phyloP scores from a whole-genome alignment of 2,113 vertebrate species.

The Himantopus leucocephalus region DNA sequence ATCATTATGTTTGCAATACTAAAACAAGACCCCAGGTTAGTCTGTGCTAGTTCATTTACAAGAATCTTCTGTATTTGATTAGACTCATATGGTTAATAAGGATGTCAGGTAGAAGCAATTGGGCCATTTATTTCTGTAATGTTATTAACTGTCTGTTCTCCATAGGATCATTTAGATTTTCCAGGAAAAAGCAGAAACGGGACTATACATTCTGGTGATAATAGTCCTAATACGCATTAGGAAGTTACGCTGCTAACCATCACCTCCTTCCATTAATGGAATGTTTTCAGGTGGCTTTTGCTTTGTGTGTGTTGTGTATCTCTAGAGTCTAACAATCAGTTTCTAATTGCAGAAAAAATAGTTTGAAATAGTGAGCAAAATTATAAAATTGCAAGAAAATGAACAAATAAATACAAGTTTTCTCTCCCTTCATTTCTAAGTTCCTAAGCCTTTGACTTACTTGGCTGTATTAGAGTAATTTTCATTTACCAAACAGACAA shows the following conservation, averaged over 20 bases:
- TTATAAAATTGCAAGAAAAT: background rate
- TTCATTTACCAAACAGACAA: background rate
- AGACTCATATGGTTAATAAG: slow-evolving; percentile 60
- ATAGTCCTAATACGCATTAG: background rate
- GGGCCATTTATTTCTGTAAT: background rate
- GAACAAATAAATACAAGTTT: background rate
- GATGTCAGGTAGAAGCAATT: background rate
- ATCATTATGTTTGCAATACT: slow-evolving; percentile 70
- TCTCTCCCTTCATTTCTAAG: background rate
- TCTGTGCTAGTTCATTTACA: slow-evolving; percentile 60
- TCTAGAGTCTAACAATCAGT: background rate
- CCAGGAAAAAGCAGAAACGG: background rate
- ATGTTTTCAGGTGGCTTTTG: background rate
- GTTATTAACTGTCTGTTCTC: background rate
- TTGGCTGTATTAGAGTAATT: background rate
- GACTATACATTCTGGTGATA: background rate
- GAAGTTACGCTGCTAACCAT: background rate
- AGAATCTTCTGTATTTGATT: slow-evolving; percentile 73
- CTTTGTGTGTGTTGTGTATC: background rate
- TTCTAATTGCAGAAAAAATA: background rate
- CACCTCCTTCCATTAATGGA: background rate
- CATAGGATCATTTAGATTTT: background rate
- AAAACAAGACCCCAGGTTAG: slow-evolving; percentile 69
- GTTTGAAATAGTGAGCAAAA: background rate
- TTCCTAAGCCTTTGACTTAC: background rate